phyloP scores from a whole-genome alignment of 2,888 invertebrate species.

The Julus scanicus region DNA sequence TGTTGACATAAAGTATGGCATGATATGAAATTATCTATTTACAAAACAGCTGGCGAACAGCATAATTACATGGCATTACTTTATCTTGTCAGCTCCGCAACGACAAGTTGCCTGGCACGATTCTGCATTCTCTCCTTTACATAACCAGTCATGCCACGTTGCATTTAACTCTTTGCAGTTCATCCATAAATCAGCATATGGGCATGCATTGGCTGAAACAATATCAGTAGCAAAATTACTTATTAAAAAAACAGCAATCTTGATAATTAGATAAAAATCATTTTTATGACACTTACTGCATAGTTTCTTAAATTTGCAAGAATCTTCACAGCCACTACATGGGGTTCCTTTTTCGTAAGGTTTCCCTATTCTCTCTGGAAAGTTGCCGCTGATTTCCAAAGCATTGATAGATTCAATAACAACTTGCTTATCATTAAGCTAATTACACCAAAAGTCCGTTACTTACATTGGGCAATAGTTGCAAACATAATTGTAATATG shows the following conservation, averaged over 20 bases:
- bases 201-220: slow-evolving; percentile 74
- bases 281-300: slow-evolving; percentile 69
- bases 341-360: slow-evolving; percentile 75
- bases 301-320: slow-evolving; percentile 74
- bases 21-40: slow-evolving; percentile 15
- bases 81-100: slow-evolving; percentile 66
- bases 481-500: slow-evolving; percentile 83
- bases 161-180: slow-evolving; percentile 76
- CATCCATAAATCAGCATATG: slow-evolving; percentile 76
- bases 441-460: too few species aligned
- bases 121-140: slow-evolving; percentile 64
- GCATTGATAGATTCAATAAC: not conserved
- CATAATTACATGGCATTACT: not conserved
- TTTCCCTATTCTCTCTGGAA: slow-evolving; percentile 71
- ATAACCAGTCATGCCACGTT: slow-evolving; percentile 74
- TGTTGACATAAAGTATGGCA: not conserved
- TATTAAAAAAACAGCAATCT: not conserved
- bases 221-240: not conserved
- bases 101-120: slow-evolving; percentile 80
- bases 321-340: slow-evolving; percentile 75
- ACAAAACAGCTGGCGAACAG: not conserved
- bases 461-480: slow-evolving; percentile 86
- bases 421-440: too few species aligned
- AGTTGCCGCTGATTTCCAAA: slow-evolving; percentile 72
- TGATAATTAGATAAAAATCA: not conserved